Conservation (phyloP, 2,797 vertebrate species). For the Pseudochirops corinnae region DNA sequence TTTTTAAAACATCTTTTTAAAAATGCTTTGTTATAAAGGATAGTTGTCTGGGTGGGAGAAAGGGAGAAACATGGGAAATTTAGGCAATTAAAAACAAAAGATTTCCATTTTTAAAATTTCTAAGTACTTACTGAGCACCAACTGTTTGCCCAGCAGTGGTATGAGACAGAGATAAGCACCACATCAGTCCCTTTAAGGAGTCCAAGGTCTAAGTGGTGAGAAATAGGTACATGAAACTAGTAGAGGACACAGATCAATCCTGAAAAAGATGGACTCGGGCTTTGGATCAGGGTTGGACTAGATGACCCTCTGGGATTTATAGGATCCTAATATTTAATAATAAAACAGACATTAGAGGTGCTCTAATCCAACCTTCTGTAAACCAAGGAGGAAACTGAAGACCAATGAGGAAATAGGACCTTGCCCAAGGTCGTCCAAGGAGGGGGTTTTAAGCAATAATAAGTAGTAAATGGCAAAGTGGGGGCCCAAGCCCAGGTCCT, state of each 20-base stretch:
- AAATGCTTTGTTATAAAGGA: not conserved
- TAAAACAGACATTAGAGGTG: not conserved
- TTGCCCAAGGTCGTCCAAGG: not conserved
- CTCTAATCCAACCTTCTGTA: not conserved
- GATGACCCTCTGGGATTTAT: not conserved
- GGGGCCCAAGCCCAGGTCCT: not conserved
- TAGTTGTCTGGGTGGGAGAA: not conserved
- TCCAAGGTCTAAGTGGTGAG: not conserved
- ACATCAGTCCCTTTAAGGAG: not conserved
- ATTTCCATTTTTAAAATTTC: not conserved
- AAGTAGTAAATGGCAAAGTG: no score
- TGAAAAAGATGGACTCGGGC: not conserved
- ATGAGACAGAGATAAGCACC: not conserved
- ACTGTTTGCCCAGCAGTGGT: not conserved
- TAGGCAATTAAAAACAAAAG: not conserved
- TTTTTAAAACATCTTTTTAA: not conserved
- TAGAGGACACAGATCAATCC: not conserved
- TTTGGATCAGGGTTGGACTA: not conserved
- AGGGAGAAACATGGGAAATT: not conserved
- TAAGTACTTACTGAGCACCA: not conserved
- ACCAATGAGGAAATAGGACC: not conserved
- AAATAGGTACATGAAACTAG: not conserved
- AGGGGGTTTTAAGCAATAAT: not conserved
- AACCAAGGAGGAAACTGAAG: not conserved
- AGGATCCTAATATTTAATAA: not conserved